Conservation (phyloP, 2,113 vertebrate species). For the Tiliqua scincoides region DNA sequence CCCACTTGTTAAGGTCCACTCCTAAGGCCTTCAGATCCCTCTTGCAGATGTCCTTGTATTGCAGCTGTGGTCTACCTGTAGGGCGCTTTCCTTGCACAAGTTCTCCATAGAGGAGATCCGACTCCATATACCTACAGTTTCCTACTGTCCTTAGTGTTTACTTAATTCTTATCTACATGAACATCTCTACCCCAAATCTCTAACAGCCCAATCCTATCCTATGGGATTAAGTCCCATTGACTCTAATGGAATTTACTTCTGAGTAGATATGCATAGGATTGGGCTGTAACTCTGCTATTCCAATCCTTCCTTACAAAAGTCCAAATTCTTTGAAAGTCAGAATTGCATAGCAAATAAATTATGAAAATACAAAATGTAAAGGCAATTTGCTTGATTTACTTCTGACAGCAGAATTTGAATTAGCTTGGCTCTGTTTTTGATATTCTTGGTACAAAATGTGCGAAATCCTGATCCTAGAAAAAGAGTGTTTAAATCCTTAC, state of each 20-base stretch:
- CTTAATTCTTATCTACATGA: background rate
- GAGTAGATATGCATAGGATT: too few relatives aligned
- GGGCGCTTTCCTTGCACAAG: too few relatives aligned
- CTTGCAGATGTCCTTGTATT: too few relatives aligned
- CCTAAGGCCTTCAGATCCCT: too few relatives aligned
- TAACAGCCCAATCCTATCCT: too few relatives aligned
- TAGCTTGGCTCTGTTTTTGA: background rate
- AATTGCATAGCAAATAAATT: background rate
- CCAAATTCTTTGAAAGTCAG: background rate
- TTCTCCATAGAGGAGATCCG: too few relatives aligned
- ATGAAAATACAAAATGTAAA: background rate
- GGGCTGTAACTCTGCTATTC: background rate
- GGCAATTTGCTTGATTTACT: slow-evolving; percentile 5
- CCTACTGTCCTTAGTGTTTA: background rate
- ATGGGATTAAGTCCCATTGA: too few relatives aligned
- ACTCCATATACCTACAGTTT: background rate
- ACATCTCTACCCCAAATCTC: background rate
- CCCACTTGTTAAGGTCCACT: too few relatives aligned
- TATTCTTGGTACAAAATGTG: slow-evolving; percentile 1
- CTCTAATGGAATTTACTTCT: too few relatives aligned
- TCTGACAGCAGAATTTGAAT: background rate
- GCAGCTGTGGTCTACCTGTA: too few relatives aligned
- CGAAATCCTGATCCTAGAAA: background rate
- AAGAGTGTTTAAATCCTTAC: background rate
- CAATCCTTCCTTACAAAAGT: background rate